phyloP scores from a whole-genome alignment of 2,113 vertebrate genomes.

The Chrysochloris asiatica region DNA sequence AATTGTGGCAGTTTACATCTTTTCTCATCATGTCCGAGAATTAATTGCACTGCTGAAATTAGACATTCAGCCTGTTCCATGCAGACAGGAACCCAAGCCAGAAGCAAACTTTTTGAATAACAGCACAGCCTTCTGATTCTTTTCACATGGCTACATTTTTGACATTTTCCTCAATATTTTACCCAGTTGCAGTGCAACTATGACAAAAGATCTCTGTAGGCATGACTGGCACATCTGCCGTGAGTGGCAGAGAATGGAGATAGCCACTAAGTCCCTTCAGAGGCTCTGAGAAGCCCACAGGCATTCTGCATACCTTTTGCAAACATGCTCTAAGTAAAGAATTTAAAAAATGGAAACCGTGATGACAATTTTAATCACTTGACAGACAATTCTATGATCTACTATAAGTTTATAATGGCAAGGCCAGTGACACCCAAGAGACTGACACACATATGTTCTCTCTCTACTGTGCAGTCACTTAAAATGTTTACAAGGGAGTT shows the following conservation, averaged over 20 bases:
- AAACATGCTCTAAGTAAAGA: neutral
- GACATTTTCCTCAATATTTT: constrained; percentile 63
- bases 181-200: constrained; percentile 33
- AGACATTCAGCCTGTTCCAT: constrained; percentile 16
- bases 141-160: constrained; percentile 57
- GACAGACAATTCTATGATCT: constrained; percentile 32
- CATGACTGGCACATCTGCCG: constrained; percentile 49
- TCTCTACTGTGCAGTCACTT: neutral
- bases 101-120: constrained; percentile 57
- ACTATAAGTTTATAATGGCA: constrained; percentile 6
- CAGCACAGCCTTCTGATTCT: constrained; percentile 49
- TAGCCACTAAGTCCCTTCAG: neutral
- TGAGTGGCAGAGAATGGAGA: constrained; percentile 43
- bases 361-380: constrained; percentile 56
- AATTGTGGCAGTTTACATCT: constrained; percentile 46
- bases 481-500: neutral
- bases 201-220: constrained; percentile 63
- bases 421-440: neutral
- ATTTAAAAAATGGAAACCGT: neutral
- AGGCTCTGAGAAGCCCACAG: constrained; percentile 11
- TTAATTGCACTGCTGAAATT: constrained; percentile 70
- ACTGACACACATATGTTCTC: neutral
- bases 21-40: constrained; percentile 60
- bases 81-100: constrained; percentile 34
- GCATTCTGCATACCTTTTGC: constrained; percentile 34